Percentiles rank a stretch among this genome's conserved stretches.
These are phyloP conservation scores for Amphiura filiformis DNA, from an alignment of 35 echinoderm and acorn worm genomes.

Conservation along the genomic window DNA sequence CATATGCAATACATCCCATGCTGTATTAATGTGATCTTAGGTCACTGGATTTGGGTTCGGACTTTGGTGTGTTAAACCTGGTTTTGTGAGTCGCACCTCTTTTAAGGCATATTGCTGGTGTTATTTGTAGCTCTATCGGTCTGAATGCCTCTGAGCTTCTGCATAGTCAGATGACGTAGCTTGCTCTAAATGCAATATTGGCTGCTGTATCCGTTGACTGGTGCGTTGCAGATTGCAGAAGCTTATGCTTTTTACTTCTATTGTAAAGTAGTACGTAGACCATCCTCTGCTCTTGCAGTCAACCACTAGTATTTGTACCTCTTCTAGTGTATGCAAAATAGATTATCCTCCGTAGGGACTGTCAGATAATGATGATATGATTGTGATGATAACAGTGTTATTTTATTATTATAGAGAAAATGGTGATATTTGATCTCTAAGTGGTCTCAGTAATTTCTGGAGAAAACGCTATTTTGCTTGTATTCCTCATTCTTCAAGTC, in stretches of 20 bases:
- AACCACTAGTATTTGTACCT: background rate
- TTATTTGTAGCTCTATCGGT: background rate
- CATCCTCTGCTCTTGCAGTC: background rate
- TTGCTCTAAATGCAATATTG: background rate
- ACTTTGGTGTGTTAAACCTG: background rate
- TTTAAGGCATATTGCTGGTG: background rate
- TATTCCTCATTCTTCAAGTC: background rate
- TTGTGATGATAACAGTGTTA: too few relatives aligned
- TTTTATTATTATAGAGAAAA: background rate
- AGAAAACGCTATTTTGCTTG: background rate
- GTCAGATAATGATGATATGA: background rate
- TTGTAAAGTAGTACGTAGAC: background rate
- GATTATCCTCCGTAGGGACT: background rate
- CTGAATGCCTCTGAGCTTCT: constrained; percentile 2
- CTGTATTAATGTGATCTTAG: background rate
- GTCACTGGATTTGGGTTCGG: background rate
- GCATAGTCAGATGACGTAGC: background rate
- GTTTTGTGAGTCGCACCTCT: background rate
- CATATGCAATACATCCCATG: background rate
- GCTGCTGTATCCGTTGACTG: background rate
- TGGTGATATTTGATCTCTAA: background rate
- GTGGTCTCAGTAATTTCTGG: background rate
- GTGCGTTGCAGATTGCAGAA: background rate
- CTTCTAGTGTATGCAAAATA: background rate
- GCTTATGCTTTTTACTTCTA: background rate